Base-by-base conservation (phyloP, 64 coral and sea anemone genomes). In the Trachythela sp. region DNA sequence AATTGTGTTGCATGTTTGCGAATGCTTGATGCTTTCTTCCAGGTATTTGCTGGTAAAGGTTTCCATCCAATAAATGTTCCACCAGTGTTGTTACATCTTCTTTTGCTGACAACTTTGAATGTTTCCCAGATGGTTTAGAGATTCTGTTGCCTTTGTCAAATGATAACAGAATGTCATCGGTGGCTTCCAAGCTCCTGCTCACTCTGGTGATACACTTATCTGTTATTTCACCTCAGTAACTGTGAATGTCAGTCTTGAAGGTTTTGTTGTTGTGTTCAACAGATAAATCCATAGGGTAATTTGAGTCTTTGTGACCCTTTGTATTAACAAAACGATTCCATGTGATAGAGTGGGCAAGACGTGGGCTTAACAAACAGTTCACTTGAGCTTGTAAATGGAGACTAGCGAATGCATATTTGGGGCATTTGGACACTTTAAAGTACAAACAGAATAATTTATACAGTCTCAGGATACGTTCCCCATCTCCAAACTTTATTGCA, bases 271-370 rank as follows among this genome's bases (percentile, higher is more conserved):
- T 88, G 83, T 94, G 92, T 24, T 90, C 88, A 18, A 94, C 38
- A 2, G 40, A 45, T 14, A 90, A 52, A 70, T 94, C 88, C 92
- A 94, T 94, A 13, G 92, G 88, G 31, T 84, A 45, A 38, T 94
- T 93, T n/a, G n/a, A 22, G 87, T 56, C 18, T 93, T 83, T 30
- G 27, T 89, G 13, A 0, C 83, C 92, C 22, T 86, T 77, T 8
- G 89, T 38, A 36, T 93, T 93, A 0, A 89, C 92, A 93, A 93
- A 93, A 6, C 92, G 43, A 17, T 93, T 93, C 87, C 92, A 93
- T 5, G 38, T 89, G 0, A 93, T 42, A 0, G 92, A 93, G 34
- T 93, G 59, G 22, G 87, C 92, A 31, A 93, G 31, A 8, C 92
- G 36, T 2, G 87, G 87, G 2, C 39, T 84, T 36, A 86, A 39